Evolutionary conservation across 2,797 vertebrate genomes (phyloP), one percentile per base, ranked within the genome.

Genomic region (Schizopygopsis malacanthus): DNA sequence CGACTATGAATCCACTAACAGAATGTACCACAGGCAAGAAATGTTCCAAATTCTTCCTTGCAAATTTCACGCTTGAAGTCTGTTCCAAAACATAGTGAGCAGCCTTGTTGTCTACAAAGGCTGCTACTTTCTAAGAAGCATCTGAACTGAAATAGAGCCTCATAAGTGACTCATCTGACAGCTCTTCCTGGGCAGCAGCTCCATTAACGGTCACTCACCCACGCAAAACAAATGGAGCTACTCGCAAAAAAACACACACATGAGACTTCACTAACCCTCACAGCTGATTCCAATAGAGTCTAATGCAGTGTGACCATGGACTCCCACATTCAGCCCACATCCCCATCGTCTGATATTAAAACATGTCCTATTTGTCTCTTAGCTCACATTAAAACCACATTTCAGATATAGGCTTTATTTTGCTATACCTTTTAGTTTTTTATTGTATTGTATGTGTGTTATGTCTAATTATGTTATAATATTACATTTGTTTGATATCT

Each of bases 11-110:
- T 92, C 95, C 33, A 99, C 97, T 81, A 98, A 94, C 0, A 83
- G 85, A 76, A 98, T 97, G 97, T 99, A 99, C 93, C 95, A 97
- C 94, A 97, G 95, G 98, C 97, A 87, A 87, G 83, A 52, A 47
- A 79, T 71, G 43, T 25, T 39, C 22, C 56, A 45, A 69, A 33
- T 41, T 50, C 15, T 61, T 71, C 25, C 33, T 16, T 15, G 25
- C 45, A 37, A 39, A 65, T 80, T 52, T 81, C 76, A 69, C 25
- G 25, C 20, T 69, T 54, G n/a, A 54, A 54, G 61, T 39, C 28
- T 20, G 50, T 76, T 76, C 52, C 52, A 11, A 72, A 82, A 43
- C n/a, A 6, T 81, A 52, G 59, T 15, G 79, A 52, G 43, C n/a
- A 3, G 13, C n/a, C 77, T 43, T 63, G 54, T 79, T 78, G 22